Percentiles rank a stretch among this genome's conserved stretches.
Conservation (phyloP, 2,113 vertebrate species). For the Collichthys lucidus region DNA sequence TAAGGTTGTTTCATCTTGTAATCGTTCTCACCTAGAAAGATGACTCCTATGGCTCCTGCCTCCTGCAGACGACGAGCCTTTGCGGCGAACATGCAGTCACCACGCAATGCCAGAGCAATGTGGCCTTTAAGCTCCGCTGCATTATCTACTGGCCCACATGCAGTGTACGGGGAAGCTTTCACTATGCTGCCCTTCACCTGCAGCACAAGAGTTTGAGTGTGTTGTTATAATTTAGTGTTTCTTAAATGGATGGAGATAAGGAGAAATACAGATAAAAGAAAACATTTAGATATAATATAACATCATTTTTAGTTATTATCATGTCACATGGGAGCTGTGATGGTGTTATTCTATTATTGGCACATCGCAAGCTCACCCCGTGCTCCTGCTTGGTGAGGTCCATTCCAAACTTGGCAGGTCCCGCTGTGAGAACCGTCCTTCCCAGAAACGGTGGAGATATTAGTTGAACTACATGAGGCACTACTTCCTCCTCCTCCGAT, state of each 20-base stretch:
- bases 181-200: slow-evolving; percentile 85
- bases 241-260: neutral
- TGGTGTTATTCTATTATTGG: neutral
- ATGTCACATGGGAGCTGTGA: neutral
- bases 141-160: slow-evolving; percentile 82
- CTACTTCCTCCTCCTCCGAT: slow-evolving; percentile 77
- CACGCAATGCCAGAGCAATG: slow-evolving; percentile 82
- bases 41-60: slow-evolving; percentile 83
- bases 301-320: neutral
- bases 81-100: slow-evolving; percentile 87
- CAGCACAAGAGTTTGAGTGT: neutral
- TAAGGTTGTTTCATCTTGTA: neutral
- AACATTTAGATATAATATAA: neutral
- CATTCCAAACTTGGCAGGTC: slow-evolving; percentile 87
- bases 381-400: slow-evolving; percentile 87
- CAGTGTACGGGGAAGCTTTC: slow-evolving; percentile 82
- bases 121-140: slow-evolving; percentile 71
- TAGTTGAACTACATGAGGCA: slow-evolving; percentile 84
- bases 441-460: slow-evolving; percentile 87
- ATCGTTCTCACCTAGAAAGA: slow-evolving; percentile 83
- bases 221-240: neutral
- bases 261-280: neutral
- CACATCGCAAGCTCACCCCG: slow-evolving; percentile 74
- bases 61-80: slow-evolving; percentile 86
- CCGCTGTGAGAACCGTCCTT: slow-evolving; percentile 82